Evolutionary conservation across 2,797 vertebrate genomes (phyloP), one percentile per base, ranked within the genome.

Genomic region (Yasuhikotakia modesta): DNA sequence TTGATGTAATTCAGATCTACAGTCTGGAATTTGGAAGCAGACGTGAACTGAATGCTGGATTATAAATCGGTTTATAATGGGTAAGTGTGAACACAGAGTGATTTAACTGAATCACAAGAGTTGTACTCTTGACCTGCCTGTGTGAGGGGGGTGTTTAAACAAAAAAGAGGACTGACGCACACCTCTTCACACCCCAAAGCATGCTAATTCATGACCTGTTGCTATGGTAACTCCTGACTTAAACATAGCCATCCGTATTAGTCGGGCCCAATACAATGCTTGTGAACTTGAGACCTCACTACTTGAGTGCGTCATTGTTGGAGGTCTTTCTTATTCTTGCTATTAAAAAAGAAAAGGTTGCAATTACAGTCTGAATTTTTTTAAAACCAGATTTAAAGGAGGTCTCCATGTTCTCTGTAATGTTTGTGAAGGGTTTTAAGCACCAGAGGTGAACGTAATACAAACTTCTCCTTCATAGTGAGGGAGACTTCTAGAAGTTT

Each of bases 341-440:
- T 45, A 30, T 57, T 57, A 57, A 75, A 75, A 30, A 13, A 63
- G 55, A 22, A 68, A 24, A 61, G 0, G 2, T 0, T 76, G 45
- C 16, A 72, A 46, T 32, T 10, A 5, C 14, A 52, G 55, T 63
- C 35, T 61, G 50, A n/a, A 8, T 70, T 48, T 32, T 43, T 11
- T 60, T 11, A n/a, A 78, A 89, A 93, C 91, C 93, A 88, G 92
- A n/a, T n/a, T n/a, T 91, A 79, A 90, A 92, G 68, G 93, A 93
- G 60, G 74, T 70, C 2, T 91, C 85, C 30, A 91, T 84, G 83
- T 88, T 86, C 35, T 87, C 85, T 64, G 87, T 85, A 80, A 85
- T 84, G 17, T 89, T 86, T 66, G 67, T 71, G 65, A 80, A 88
- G 55, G 89, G 83, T 84, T 89, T 86, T 72, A 79, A 81, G 63